phyloP scores from a whole-genome alignment of 1,140 invertebrate genomes.

The Brachionus manjavacas region DNA sequence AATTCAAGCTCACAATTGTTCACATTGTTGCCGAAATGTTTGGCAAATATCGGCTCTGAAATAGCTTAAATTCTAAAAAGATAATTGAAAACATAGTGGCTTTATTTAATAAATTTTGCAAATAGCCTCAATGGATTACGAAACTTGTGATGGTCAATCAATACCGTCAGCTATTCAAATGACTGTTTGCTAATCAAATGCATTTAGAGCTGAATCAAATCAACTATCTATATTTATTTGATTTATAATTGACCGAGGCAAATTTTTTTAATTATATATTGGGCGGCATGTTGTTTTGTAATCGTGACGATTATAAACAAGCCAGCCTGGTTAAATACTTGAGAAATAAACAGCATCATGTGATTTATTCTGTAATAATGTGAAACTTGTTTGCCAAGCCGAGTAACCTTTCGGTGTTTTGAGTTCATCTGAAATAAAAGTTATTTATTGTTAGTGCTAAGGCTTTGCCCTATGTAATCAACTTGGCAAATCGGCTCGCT shows the following conservation, averaged over 20 bases:
- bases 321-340: not conserved
- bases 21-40: conserved; percentile 1
- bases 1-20: not conserved
- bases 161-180: not conserved
- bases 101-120: not conserved
- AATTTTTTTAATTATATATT: conserved; percentile 20
- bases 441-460: not conserved
- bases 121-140: not conserved
- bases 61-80: conserved; percentile 10
- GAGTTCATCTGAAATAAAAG: not conserved
- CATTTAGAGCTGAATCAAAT: not conserved
- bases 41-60: not conserved
- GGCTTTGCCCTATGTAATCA: not conserved
- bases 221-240: not conserved
- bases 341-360: conserved; percentile 14
- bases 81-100: conserved; percentile 17
- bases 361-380: conserved; percentile 25
- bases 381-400: not conserved
- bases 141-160: conserved; percentile 11
- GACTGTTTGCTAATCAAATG: conserved; percentile 5
- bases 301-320: not conserved
- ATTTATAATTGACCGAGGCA: not conserved
- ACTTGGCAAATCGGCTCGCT: not conserved
- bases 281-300: not conserved
- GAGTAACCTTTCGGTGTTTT: not conserved